phyloP scores from a whole-genome alignment of 1,140 invertebrate species.

The Panonychus citri region DNA sequence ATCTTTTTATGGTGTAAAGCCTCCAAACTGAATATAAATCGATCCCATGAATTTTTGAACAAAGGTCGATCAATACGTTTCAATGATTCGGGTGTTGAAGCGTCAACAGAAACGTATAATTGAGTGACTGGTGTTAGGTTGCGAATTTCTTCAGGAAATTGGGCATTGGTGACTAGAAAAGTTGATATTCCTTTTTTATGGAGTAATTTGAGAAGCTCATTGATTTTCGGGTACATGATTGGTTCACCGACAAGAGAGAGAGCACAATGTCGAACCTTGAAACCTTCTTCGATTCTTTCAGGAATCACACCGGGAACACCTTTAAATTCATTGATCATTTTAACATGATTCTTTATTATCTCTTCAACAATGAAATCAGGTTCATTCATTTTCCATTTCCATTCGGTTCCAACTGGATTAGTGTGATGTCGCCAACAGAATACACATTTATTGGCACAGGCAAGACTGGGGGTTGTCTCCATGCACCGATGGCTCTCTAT shows the following conservation, averaged over 20 bases:
- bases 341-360: slow-evolving; percentile 31
- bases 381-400: slow-evolving; percentile 38
- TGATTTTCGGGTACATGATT: slow-evolving; percentile 43
- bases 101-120: slow-evolving; percentile 39
- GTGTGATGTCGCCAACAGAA: slow-evolving; percentile 42
- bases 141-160: slow-evolving; percentile 36
- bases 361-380: slow-evolving; percentile 30
- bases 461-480: slow-evolving; percentile 37
- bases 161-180: slow-evolving; percentile 37
- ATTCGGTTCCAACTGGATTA: slow-evolving; percentile 44
- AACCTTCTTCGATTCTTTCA: slow-evolving; percentile 30
- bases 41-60: slow-evolving; percentile 37
- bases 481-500: slow-evolving; percentile 39
- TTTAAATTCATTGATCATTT: slow-evolving; percentile 37
- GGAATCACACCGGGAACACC: slow-evolving; percentile 35
- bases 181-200: slow-evolving; percentile 32
- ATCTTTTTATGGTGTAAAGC: slow-evolving; percentile 32
- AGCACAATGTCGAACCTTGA: slow-evolving; percentile 32
- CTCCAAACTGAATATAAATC: slow-evolving; percentile 33
- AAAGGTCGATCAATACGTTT: slow-evolving; percentile 39
- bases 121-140: slow-evolving; percentile 34
- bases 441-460: slow-evolving; percentile 43
- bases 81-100: slow-evolving; percentile 35
- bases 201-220: slow-evolving; percentile 30
- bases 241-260: slow-evolving; percentile 40